Evolutionary conservation across 2,888 invertebrate genomes (phyloP).

Genomic region (Uropetala carovei): DNA sequence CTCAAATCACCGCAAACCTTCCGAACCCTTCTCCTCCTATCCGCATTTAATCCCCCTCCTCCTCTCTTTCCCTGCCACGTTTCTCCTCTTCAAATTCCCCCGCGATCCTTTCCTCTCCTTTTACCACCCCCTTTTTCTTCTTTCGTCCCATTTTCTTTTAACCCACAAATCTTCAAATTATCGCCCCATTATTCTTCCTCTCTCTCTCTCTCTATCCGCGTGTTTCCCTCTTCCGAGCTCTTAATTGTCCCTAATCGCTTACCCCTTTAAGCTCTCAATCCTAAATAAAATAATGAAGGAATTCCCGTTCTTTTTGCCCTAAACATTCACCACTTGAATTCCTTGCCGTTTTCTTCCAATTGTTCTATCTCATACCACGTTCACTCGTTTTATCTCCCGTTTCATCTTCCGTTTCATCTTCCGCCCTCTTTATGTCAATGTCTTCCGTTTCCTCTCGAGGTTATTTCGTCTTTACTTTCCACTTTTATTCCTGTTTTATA

Average conservation of each 20-base stretch:
- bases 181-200: not conserved
- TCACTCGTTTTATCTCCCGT: too few relatives aligned
- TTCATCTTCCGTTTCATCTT: too few relatives aligned
- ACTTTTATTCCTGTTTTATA: too few relatives aligned
- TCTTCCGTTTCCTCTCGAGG: too few relatives aligned
- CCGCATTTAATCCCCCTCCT: not conserved
- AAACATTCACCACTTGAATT: not conserved
- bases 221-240: not conserved
- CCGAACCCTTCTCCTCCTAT: not conserved
- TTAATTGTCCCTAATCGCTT: constrained; percentile 1
- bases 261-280: not conserved
- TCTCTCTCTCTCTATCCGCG: not conserved
- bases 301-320: not conserved
- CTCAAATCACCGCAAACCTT: constrained; percentile 1
- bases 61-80: not conserved
- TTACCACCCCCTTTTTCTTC: not conserved
- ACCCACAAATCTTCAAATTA: not conserved
- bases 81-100: too few relatives aligned
- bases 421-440: too few relatives aligned
- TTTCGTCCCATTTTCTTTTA: constrained; percentile 15
- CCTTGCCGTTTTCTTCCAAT: too few relatives aligned
- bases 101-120: too few relatives aligned
- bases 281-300: not conserved
- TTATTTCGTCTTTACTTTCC: too few relatives aligned
- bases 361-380: too few relatives aligned